These are phyloP conservation scores for Diplodus puntazzo DNA, from an alignment of 2,797 vertebrate genomes.

Conservation along the genomic window DNA sequence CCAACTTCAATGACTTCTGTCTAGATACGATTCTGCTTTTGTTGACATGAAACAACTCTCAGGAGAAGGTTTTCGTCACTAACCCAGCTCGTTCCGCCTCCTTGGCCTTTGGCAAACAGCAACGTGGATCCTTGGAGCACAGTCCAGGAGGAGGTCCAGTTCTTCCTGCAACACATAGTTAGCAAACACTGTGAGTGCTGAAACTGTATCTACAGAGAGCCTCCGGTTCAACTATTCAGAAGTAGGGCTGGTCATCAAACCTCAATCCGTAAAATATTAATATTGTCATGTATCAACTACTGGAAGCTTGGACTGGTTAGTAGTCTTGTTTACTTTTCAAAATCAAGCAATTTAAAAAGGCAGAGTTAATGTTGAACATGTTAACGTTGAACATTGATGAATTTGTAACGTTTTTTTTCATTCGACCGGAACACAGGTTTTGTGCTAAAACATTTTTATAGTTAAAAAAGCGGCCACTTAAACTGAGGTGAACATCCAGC, in stretches of 20 bases:
- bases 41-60: background rate
- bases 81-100: slow-evolving; percentile 94
- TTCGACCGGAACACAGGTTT: too few species aligned
- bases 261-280: too few species aligned
- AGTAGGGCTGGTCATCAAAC: too few species aligned
- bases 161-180: slow-evolving; percentile 87
- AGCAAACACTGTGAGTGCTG: background rate
- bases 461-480: too few species aligned
- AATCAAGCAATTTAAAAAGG: too few species aligned
- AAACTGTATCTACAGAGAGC: too few species aligned
- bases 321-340: too few species aligned
- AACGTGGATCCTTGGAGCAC: slow-evolving; percentile 91
- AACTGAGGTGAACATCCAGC: too few species aligned
- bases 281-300: too few species aligned
- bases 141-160: slow-evolving; percentile 95
- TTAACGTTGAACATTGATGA: background rate
- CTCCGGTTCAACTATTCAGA: background rate
- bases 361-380: background rate
- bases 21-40: background rate
- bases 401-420: background rate
- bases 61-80: slow-evolving; percentile 66
- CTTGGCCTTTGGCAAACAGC: slow-evolving; percentile 93
- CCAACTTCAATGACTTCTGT: background rate
- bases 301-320: too few species aligned
- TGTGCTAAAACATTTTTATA: too few species aligned